Evolutionary conservation across 2,888 invertebrate genomes (phyloP).

Genomic region (Drosophila prolongata): DNA sequence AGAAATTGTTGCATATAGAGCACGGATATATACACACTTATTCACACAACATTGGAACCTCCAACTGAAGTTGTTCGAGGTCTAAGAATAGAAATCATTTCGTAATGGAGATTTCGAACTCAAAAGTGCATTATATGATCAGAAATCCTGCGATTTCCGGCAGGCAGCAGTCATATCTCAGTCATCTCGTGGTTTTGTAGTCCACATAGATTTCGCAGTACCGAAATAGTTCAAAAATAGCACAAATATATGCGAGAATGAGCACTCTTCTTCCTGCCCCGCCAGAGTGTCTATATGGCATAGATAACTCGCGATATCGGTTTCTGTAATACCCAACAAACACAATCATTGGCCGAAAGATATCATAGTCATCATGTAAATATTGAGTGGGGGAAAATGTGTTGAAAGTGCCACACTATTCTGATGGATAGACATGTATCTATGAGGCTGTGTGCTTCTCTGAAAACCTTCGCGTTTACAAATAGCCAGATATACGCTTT

Average conservation of each 20-base stretch:
- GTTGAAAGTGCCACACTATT: constrained; percentile 30
- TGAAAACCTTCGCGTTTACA: constrained; percentile 69
- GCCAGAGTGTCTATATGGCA: constrained; percentile 7
- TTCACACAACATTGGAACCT: constrained; percentile 14
- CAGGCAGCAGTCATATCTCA: constrained; percentile 14
- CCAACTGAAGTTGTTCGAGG: constrained; percentile 53
- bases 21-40: constrained; percentile 22
- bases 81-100: constrained; percentile 67
- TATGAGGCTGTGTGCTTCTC: constrained; percentile 5
- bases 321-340: constrained; percentile 35
- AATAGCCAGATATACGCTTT: constrained; percentile 66
- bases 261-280: constrained; percentile 16
- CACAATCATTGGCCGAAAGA: constrained; percentile 29
- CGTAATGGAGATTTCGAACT: constrained; percentile 53
- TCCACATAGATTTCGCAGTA: constrained; percentile 43
- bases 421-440: constrained; percentile 20
- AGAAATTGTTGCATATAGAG: constrained; percentile 23
- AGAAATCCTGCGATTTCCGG: constrained; percentile 33
- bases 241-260: constrained; percentile 62
- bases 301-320: constrained; percentile 38
- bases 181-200: constrained; percentile 9
- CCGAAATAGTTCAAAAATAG: constrained; percentile 72
- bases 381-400: constrained; percentile 27
- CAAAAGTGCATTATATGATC: constrained; percentile 27
- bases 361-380: constrained; percentile 39